Percentiles rank a stretch among this genome's conserved stretches.
Evolutionary conservation across 2,888 invertebrate genomes (phyloP).

Genomic region (Dicranocentrus wangi): DNA sequence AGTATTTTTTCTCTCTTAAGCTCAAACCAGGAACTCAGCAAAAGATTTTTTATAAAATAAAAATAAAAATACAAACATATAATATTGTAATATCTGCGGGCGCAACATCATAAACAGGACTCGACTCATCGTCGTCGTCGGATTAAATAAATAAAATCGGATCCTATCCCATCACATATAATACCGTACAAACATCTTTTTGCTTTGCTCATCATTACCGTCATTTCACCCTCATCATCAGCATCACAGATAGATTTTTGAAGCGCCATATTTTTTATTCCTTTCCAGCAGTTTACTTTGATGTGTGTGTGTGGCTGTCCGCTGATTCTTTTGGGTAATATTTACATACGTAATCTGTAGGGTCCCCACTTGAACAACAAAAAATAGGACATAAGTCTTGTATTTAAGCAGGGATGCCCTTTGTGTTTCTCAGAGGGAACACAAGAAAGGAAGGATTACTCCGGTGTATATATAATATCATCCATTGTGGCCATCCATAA

Average conservation of each 20-base stretch:
- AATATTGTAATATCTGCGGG: background rate
- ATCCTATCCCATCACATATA: slow-evolving; percentile 35
- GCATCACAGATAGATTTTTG: too few relatives aligned
- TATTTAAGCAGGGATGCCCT: too few relatives aligned
- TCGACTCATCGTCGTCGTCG: slow-evolving; percentile 22
- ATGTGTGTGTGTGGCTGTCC: slow-evolving; percentile 62
- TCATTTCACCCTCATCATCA: slow-evolving; percentile 20
- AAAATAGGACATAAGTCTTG: slow-evolving; percentile 16
- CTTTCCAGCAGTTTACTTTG: slow-evolving; percentile 33
- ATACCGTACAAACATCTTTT: slow-evolving; percentile 27
- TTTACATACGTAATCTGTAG: slow-evolving; percentile 62
- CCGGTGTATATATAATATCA: slow-evolving; percentile 6
- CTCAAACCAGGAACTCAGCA: slow-evolving; percentile 16
- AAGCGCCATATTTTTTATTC: slow-evolving; percentile 28
- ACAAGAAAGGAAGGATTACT: slow-evolving; percentile 37
- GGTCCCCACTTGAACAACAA: slow-evolving; percentile 50
- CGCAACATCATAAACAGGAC: slow-evolving; percentile 21
- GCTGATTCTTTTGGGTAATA: slow-evolving; percentile 52
- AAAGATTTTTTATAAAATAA: too few relatives aligned
- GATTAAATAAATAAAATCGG: slow-evolving; percentile 50
- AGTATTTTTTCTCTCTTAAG: too few relatives aligned
- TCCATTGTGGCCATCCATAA: slow-evolving; percentile 53
- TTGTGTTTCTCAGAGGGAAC: slow-evolving; percentile 1
- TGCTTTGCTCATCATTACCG: slow-evolving; percentile 44
- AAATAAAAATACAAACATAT: too few relatives aligned